phyloP scores from a whole-genome alignment of 2,888 invertebrate species.

The Volucella bombylans region DNA sequence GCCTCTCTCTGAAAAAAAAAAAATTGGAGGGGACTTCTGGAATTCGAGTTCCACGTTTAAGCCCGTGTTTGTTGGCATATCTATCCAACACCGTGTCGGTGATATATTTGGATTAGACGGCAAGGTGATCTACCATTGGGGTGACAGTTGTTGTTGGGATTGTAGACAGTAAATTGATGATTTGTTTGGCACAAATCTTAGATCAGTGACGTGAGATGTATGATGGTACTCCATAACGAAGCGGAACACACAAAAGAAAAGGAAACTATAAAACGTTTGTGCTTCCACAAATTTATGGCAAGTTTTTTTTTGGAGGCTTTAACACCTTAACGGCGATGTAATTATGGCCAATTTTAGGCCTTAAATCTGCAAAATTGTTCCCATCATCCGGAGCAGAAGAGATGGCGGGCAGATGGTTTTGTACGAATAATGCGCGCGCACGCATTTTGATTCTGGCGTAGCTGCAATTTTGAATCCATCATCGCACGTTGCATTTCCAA shows the following conservation, averaged over 20 bases:
- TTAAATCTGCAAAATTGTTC: constrained; percentile 46
- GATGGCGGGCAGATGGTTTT: background rate
- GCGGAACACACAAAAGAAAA: background rate
- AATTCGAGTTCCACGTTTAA: constrained; percentile 40
- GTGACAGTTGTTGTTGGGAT: constrained; percentile 15
- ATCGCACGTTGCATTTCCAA: too few species aligned
- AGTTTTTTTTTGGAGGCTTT: constrained; percentile 23
- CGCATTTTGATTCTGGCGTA: constrained; percentile 50
- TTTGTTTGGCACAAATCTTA: constrained; percentile 56
- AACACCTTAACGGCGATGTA: constrained; percentile 54
- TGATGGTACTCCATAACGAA: background rate
- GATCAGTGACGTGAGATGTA: constrained; percentile 25
- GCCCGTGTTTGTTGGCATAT: constrained; percentile 23
- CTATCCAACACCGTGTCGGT: constrained; percentile 15
- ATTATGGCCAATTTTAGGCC: constrained; percentile 57
- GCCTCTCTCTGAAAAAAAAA: background rate
- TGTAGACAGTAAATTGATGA: constrained; percentile 55
- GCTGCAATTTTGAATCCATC: constrained; percentile 1
- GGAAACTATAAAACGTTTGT: background rate
- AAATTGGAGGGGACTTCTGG: constrained; percentile 55
- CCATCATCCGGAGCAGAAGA: constrained; percentile 4
- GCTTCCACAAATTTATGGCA: constrained; percentile 1
- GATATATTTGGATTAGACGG: constrained; percentile 39
- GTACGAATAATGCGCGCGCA: constrained; percentile 41
- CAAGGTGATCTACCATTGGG: constrained; percentile 1